Evolutionary conservation across 2,113 vertebrate species (phyloP).

Genomic region (Syngnathoides biaculeatus): DNA sequence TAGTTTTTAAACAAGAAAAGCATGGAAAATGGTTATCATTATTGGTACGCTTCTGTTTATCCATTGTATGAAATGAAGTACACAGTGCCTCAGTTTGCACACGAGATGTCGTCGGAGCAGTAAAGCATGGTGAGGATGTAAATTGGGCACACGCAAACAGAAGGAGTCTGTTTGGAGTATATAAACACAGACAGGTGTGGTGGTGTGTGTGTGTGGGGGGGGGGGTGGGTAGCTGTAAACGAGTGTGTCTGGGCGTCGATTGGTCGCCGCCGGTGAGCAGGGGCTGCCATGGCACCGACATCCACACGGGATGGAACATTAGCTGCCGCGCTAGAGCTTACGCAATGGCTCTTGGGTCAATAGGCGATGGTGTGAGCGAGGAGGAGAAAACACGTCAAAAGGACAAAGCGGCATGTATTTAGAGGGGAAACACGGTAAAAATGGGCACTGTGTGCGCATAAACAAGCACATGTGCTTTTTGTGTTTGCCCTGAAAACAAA

Average conservation of each 20-base stretch:
- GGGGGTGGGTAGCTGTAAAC: conserved; percentile 51
- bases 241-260: conserved; percentile 37
- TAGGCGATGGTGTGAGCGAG: conserved; percentile 38
- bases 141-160: conserved; percentile 48
- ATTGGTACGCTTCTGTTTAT: background rate
- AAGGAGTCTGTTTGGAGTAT: conserved; percentile 55
- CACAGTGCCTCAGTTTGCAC: conserved; percentile 43
- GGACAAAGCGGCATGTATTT: conserved; percentile 22
- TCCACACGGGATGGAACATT: conserved; percentile 25
- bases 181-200: conserved; percentile 67
- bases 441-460: conserved; percentile 15
- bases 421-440: conserved; percentile 23
- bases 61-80: background rate
- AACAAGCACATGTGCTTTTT: conserved; percentile 17
- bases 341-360: conserved; percentile 52
- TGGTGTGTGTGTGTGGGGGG: conserved; percentile 53
- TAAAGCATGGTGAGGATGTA: conserved; percentile 18
- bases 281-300: conserved; percentile 49
- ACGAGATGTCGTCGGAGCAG: conserved; percentile 46
- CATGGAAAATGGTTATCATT: background rate
- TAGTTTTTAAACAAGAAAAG: too few relatives aligned
- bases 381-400: conserved; percentile 26
- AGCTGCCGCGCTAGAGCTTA: conserved; percentile 32
- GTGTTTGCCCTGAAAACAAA: conserved; percentile 46
- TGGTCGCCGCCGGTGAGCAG: conserved; percentile 43